Evolutionary conservation across 2,888 invertebrate species (phyloP).

Genomic region (Limnephilus auricula): DNA sequence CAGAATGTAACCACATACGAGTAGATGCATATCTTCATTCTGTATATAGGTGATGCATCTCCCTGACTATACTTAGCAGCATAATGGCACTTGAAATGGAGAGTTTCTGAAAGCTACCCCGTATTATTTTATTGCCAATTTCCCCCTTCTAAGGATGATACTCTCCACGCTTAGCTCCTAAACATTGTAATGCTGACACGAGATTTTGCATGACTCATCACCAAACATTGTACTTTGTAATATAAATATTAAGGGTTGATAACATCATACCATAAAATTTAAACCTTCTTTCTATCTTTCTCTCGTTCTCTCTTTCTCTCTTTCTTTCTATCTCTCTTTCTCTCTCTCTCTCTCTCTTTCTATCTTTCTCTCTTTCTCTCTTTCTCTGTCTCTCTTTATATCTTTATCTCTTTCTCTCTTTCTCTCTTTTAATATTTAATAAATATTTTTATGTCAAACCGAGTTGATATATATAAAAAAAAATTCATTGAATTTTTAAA

Average conservation of each 20-base stretch:
- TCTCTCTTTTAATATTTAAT: too few relatives aligned
- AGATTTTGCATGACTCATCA: background rate
- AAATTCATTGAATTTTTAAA: too few relatives aligned
- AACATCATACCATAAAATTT: background rate
- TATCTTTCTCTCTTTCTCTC: too few relatives aligned
- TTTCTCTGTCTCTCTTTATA: too few relatives aligned
- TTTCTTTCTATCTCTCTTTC: too few relatives aligned
- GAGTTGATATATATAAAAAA: too few relatives aligned
- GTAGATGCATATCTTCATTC: background rate
- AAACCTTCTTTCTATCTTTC: too few relatives aligned
- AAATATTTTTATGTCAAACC: too few relatives aligned
- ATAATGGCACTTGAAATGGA: constrained; percentile 34
- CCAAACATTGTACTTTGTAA: background rate
- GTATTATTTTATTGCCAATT: constrained; percentile 47
- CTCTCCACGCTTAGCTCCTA: constrained; percentile 17
- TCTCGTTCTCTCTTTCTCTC: too few relatives aligned
- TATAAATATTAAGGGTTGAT: background rate
- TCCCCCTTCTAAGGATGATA: constrained; percentile 24
- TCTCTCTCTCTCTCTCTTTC: too few relatives aligned
- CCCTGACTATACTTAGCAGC: background rate
- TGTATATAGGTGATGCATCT: background rate
- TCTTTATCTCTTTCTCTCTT: too few relatives aligned
- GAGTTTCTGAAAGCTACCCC: constrained; percentile 21
- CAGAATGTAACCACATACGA: background rate
- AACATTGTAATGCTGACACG: background rate